Conservation (phyloP, 2,888 invertebrate genomes). For the Mimas tiliae region DNA sequence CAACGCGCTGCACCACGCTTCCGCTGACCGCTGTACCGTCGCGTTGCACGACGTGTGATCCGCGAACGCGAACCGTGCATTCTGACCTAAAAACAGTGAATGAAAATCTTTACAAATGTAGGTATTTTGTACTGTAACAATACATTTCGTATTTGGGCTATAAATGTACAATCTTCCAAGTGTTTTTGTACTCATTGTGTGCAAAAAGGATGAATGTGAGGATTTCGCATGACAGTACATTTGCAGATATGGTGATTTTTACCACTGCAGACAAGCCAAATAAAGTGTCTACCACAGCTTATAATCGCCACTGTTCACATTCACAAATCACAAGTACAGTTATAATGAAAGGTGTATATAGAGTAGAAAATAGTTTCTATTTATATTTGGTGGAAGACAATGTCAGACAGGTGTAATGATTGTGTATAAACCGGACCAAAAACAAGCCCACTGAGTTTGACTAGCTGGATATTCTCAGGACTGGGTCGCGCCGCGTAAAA, state of each 20-base stretch:
- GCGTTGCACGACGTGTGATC: neutral
- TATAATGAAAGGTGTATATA: neutral
- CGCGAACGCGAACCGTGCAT: neutral
- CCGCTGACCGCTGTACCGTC: too few species aligned
- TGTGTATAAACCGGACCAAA: too few species aligned
- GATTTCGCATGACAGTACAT: neutral
- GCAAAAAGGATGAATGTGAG: too few species aligned
- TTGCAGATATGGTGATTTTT: neutral
- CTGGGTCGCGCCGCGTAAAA: too few species aligned
- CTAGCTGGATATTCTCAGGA: too few species aligned
- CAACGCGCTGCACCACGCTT: neutral
- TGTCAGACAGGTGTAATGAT: constrained; percentile 3
- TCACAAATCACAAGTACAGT: neutral
- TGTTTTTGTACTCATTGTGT: too few species aligned
- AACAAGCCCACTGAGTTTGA: too few species aligned
- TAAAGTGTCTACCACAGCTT: neutral
- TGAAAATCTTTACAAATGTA: neutral
- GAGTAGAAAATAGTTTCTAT: constrained; percentile 2
- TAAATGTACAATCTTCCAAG: too few species aligned
- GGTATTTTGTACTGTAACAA: neutral
- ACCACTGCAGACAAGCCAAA: neutral
- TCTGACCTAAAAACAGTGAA: neutral
- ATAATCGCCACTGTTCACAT: neutral
- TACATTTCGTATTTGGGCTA: too few species aligned
- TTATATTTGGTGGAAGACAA: neutral